Evolutionary conservation across 2,113 vertebrate genomes (phyloP).

Genomic region (Ovibos moschatus): DNA sequence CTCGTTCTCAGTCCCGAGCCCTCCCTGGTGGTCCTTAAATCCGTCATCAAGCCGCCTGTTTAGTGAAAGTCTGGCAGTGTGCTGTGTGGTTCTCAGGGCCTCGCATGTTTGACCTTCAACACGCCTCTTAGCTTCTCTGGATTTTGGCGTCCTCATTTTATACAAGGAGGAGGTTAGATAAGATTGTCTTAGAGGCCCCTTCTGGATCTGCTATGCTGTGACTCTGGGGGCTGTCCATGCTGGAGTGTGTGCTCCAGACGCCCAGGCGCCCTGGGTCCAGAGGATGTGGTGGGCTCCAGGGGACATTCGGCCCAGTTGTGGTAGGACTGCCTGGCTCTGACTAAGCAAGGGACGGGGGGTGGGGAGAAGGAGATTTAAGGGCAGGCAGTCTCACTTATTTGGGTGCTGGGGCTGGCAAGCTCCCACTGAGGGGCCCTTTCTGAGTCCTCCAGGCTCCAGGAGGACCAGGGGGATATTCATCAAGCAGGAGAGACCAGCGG

Average conservation of each 20-base stretch:
- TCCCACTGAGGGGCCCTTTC: neutral
- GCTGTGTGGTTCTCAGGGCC: neutral
- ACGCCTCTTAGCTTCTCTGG: neutral
- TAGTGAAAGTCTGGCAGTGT: neutral
- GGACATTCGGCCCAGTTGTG: neutral
- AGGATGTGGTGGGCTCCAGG: neutral
- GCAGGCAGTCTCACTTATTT: neutral
- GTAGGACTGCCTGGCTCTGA: neutral
- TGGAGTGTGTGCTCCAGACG: neutral
- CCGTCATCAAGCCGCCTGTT: neutral
- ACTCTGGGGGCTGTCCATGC: neutral
- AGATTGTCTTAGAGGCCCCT: neutral
- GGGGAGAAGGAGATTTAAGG: neutral
- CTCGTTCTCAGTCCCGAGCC: neutral
- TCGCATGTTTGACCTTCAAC: neutral
- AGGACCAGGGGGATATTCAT: neutral
- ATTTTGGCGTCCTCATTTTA: neutral
- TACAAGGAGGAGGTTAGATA: neutral
- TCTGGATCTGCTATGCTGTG: neutral
- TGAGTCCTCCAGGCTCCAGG: neutral
- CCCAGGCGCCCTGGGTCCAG: fast-evolving
- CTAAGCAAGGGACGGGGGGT: fast-evolving
- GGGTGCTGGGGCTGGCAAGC: neutral
- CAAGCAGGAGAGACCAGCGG: neutral
- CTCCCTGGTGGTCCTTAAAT: neutral